phyloP scores from a whole-genome alignment of 2,888 invertebrate genomes.

The Camponotus fellah region DNA sequence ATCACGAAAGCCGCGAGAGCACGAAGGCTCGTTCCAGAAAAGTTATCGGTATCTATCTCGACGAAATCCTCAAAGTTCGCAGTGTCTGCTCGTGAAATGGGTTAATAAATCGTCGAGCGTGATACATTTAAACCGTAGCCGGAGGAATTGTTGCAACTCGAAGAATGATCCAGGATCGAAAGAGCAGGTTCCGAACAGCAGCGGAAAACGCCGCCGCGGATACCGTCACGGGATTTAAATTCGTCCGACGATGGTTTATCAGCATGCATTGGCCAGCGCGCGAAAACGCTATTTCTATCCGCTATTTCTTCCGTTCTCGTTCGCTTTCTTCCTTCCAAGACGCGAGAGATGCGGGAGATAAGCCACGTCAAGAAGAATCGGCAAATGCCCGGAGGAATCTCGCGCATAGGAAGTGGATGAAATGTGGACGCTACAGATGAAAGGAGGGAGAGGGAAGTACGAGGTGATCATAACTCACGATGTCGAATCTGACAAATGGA shows the following conservation, averaged over 20 bases:
- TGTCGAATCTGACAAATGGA: slow-evolving; percentile 50
- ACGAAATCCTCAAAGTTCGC: slow-evolving; percentile 65
- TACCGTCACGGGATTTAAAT: slow-evolving; percentile 74
- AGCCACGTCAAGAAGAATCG: slow-evolving; percentile 56
- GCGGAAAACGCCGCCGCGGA: slow-evolving; percentile 27
- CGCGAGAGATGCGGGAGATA: slow-evolving; percentile 64
- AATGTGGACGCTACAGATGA: slow-evolving; percentile 18
- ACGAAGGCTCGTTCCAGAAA: slow-evolving; percentile 46
- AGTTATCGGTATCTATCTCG: slow-evolving; percentile 61
- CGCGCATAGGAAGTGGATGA: slow-evolving; percentile 29
- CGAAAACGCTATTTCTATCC: slow-evolving; percentile 47
- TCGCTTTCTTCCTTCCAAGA: slow-evolving; percentile 49
- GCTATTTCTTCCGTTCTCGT: slow-evolving; percentile 45
- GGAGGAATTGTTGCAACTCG: slow-evolving; percentile 43
- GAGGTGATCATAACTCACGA: slow-evolving; percentile 41
- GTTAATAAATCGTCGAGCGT: slow-evolving; percentile 70
- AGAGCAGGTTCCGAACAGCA: neutral
- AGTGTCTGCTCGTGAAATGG: slow-evolving; percentile 65
- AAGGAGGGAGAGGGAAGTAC: neutral
- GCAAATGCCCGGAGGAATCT: slow-evolving; percentile 35
- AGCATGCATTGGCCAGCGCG: slow-evolving; percentile 76
- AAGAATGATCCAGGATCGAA: slow-evolving; percentile 25
- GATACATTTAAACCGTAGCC: slow-evolving; percentile 56
- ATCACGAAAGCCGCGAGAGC: slow-evolving; percentile 44
- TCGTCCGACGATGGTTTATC: slow-evolving; percentile 75